These are phyloP conservation scores for Lerema accius DNA, from an alignment of 1,140 invertebrate species.

Conservation along the genomic window DNA sequence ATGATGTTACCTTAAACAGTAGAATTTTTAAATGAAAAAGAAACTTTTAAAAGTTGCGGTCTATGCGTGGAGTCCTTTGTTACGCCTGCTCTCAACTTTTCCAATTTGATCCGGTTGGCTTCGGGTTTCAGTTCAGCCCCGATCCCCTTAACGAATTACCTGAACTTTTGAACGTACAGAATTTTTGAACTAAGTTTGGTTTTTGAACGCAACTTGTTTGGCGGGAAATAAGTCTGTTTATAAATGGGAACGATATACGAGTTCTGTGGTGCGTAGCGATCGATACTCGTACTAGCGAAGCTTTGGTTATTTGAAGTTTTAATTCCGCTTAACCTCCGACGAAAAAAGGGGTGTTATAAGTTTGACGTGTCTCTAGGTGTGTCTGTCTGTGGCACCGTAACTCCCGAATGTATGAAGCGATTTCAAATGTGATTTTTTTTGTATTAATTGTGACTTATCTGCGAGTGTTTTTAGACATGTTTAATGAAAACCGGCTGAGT, in stretches of 20 bases:
- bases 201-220: not conserved
- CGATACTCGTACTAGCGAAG: not conserved
- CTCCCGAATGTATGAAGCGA: no score
- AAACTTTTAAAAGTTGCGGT: not conserved
- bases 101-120: conserved; percentile 34
- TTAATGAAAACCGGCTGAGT: no score
- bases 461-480: no score
- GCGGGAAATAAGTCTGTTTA: not conserved
- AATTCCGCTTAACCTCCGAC: no score
- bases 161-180: conserved; percentile 31
- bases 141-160: conserved; percentile 33
- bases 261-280: not conserved
- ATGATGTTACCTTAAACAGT: no score
- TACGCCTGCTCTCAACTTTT: conserved; percentile 26
- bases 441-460: no score
- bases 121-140: conserved; percentile 18
- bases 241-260: no score
- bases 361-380: no score
- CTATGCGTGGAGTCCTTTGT: conserved; percentile 16
- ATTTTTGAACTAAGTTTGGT: conserved; percentile 32
- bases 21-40: not conserved
- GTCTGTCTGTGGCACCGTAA: no score
- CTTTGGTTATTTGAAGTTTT: no score
- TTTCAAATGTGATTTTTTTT: no score
- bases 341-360: no score